Evolutionary conservation across 2,113 vertebrate genomes (phyloP).

Genomic region (Microcebus murinus): DNA sequence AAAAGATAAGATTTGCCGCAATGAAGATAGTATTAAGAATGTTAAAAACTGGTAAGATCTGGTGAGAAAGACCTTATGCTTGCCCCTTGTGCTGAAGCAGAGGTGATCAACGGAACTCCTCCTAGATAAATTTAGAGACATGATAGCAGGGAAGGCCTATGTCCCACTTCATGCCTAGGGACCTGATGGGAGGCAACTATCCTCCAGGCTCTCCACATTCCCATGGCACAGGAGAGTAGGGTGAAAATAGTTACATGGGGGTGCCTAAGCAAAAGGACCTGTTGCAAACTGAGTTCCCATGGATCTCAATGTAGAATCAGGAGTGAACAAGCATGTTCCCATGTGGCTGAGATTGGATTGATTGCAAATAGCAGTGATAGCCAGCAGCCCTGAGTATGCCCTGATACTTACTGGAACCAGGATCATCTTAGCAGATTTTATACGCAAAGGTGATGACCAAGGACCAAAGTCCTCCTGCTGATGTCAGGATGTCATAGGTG

Average conservation of each 20-base stretch:
- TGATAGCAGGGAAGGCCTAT: not conserved
- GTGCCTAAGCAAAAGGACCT: not conserved
- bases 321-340: not conserved
- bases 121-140: not conserved
- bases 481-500: not conserved
- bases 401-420: not conserved
- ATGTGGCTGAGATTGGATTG: not conserved
- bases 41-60: not conserved
- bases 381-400: not conserved
- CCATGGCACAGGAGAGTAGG: not conserved
- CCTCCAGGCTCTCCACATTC: not conserved
- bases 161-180: not conserved
- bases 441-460: not conserved
- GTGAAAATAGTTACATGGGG: not conserved
- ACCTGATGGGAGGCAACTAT: not conserved
- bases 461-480: not conserved
- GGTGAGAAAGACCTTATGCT: not conserved
- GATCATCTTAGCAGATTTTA: not conserved
- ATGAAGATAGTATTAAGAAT: not conserved
- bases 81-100: not conserved
- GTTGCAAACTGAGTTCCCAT: not conserved
- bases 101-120: not conserved
- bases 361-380: not conserved
- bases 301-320: not conserved
- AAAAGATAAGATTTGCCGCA: not conserved